These are phyloP conservation scores for Asbolus verrucosus DNA, from an alignment of 1,140 invertebrate species.

Conservation along the genomic window DNA sequence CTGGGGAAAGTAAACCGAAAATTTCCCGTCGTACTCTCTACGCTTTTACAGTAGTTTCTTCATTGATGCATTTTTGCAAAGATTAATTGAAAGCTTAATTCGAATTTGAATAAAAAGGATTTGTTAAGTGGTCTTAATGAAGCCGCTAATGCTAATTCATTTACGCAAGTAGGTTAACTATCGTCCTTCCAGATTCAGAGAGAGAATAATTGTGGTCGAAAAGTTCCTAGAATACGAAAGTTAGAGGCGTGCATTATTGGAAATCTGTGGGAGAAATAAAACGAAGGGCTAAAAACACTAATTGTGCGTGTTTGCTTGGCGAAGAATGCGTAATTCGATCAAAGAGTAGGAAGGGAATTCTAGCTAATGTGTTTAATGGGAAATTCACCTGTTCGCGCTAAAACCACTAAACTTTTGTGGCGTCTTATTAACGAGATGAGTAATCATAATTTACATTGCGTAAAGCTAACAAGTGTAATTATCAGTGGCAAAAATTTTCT, in stretches of 20 bases:
- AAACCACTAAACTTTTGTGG: neutral
- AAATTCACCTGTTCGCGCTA: neutral
- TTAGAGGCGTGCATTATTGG: no score
- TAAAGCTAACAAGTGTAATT: neutral
- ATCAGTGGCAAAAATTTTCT: no score
- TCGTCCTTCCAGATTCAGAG: no score
- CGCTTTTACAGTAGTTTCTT: no score
- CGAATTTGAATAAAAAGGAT: no score
- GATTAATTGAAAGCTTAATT: no score
- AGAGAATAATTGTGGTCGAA: no score
- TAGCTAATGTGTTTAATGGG: conserved; percentile 11
- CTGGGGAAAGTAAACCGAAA: neutral
- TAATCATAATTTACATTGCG: conserved; percentile 18
- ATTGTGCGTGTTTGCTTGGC: conserved; percentile 21
- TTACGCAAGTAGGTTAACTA: neutral
- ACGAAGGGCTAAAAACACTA: conserved; percentile 18
- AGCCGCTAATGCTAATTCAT: no score
- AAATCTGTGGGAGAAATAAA: conserved; percentile 8
- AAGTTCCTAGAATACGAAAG: no score
- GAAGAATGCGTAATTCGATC: conserved; percentile 23
- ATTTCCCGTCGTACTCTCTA: conserved; percentile 16
- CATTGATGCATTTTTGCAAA: no score
- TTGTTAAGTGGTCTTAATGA: no score
- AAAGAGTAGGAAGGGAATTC: conserved; percentile 22
- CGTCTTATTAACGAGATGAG: no score